Evolutionary conservation across 2,888 invertebrate species (phyloP).

Genomic region (Stenurella melanura): DNA sequence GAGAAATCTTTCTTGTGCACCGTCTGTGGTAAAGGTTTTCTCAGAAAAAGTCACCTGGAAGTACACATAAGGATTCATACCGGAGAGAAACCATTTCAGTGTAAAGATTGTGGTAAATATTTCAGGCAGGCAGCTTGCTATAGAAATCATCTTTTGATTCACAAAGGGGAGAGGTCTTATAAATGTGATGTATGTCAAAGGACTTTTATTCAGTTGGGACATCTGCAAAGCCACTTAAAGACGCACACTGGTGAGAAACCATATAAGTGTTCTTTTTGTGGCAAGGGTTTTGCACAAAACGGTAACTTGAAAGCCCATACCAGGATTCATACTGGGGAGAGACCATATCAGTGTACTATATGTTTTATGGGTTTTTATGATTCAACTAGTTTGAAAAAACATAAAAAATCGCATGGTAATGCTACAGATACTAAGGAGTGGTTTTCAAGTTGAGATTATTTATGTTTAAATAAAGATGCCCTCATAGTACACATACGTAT

Average conservation of each 20-base stretch:
- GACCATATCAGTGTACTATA: slow-evolving; percentile 54
- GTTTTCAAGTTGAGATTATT: background rate
- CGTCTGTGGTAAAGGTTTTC: slow-evolving; percentile 50
- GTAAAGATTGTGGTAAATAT: slow-evolving; percentile 47
- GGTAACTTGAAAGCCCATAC: slow-evolving; percentile 51
- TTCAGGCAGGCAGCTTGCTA: slow-evolving; percentile 48
- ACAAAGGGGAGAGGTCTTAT: slow-evolving; percentile 49
- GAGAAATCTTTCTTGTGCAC: slow-evolving; percentile 52
- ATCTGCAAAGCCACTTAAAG: slow-evolving; percentile 50
- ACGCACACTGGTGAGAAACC: slow-evolving; percentile 52
- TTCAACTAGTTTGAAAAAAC: slow-evolving; percentile 59
- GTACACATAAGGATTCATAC: slow-evolving; percentile 51
- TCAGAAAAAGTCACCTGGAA: slow-evolving; percentile 50
- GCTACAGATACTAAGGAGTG: background rate
- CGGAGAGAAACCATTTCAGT: slow-evolving; percentile 50
- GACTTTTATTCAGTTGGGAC: slow-evolving; percentile 48
- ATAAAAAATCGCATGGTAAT: slow-evolving; percentile 52
- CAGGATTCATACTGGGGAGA: slow-evolving; percentile 55
- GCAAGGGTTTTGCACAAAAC: slow-evolving; percentile 50
- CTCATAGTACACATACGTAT: too few species aligned
- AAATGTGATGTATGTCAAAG: slow-evolving; percentile 50
- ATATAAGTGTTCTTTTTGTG: slow-evolving; percentile 50
- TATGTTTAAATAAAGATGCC: too few species aligned
- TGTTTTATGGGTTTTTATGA: slow-evolving; percentile 57
- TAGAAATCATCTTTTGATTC: slow-evolving; percentile 50